Evolutionary conservation across 1,140 invertebrate genomes (phyloP).

Genomic region (Drosophila eugracilis): DNA sequence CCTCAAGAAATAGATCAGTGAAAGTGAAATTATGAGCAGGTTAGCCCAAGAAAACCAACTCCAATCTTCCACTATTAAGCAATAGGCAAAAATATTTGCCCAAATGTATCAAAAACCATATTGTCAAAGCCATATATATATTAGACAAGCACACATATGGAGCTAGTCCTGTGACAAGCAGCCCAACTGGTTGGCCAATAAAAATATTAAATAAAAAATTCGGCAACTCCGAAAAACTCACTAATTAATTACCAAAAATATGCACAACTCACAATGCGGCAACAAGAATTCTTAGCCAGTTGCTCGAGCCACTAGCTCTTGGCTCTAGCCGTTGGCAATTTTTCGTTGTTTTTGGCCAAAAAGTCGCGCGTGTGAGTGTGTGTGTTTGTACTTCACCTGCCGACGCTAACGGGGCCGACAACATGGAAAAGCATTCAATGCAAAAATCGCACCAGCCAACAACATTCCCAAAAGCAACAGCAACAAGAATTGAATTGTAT

Average conservation of each 20-base stretch:
- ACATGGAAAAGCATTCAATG: constrained; percentile 78
- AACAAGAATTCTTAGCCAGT: constrained; percentile 61
- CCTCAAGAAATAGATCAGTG: constrained; percentile 9
- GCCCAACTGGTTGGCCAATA: constrained; percentile 66
- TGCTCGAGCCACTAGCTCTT: constrained; percentile 14
- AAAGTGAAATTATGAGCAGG: constrained; percentile 23
- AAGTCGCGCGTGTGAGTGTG: constrained; percentile 4
- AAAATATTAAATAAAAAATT: constrained; percentile 62
- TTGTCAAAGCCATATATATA: constrained; percentile 40
- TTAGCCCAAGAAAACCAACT: constrained; percentile 3
- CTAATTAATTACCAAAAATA: constrained; percentile 79
- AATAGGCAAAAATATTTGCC: constrained; percentile 20
- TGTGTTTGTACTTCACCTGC: constrained; percentile 65
- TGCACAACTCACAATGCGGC: constrained; percentile 46
- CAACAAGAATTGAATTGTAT: constrained; percentile 64
- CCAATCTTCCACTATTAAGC: constrained; percentile 11
- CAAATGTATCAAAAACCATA: constrained; percentile 24
- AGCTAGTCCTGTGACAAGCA: constrained; percentile 50
- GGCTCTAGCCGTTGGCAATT: constrained; percentile 30
- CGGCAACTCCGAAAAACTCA: constrained; percentile 56
- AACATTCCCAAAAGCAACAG: constrained; percentile 66
- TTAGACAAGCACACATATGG: constrained; percentile 25
- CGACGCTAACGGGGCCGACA: constrained; percentile 50
- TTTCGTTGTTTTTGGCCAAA: constrained; percentile 43
- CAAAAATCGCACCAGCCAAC: constrained; percentile 69